Evolutionary conservation across 2,113 vertebrate species (phyloP).

Genomic region (Mus spicilegus): DNA sequence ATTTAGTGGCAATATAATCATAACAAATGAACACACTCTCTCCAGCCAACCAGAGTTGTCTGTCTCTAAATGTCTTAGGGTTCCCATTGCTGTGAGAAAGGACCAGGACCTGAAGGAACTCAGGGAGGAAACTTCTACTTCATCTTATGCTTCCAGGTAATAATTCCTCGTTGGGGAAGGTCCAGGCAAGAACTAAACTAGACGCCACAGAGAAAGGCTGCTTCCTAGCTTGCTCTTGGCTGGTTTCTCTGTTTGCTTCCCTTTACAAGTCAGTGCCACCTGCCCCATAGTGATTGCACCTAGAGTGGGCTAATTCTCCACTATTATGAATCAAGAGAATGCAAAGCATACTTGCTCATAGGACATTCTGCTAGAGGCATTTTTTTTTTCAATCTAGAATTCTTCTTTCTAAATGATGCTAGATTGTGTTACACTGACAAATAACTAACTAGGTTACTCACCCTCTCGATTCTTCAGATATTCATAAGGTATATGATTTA

Average conservation of each 20-base stretch:
- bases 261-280: not conserved
- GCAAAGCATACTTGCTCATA: not conserved
- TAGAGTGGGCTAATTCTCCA: not conserved
- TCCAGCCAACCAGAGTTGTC: too few species aligned
- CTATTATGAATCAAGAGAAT: not conserved
- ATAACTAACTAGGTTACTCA: not conserved
- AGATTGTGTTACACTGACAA: not conserved
- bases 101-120: not conserved
- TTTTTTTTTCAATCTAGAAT: not conserved
- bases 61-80: not conserved
- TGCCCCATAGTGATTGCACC: not conserved
- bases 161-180: not conserved
- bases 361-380: not conserved
- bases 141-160: not conserved
- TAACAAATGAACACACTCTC: not conserved
- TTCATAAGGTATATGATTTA: not conserved
- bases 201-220: not conserved
- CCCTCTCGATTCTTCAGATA: not conserved
- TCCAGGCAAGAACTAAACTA: not conserved
- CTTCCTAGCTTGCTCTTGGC: not conserved
- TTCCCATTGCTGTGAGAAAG: not conserved
- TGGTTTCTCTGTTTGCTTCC: not conserved
- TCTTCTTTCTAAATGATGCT: not conserved
- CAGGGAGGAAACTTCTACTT: not conserved
- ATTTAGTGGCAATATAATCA: not conserved